Percentiles rank a stretch among this genome's conserved stretches.
phyloP scores from a whole-genome alignment of 2,113 vertebrate genomes.

The Dendrocopos noguchii region DNA sequence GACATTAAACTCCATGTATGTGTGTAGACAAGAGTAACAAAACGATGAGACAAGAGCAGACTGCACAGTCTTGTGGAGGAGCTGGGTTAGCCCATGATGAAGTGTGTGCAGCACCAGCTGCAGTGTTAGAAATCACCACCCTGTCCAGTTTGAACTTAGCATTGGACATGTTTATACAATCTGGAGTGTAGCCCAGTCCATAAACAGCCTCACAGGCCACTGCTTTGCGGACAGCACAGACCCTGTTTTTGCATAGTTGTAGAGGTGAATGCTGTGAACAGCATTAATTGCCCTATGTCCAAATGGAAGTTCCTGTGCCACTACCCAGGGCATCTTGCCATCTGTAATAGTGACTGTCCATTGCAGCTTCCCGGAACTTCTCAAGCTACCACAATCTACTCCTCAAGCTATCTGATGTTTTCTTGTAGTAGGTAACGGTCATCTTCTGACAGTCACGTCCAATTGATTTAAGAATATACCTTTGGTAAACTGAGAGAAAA shows the following conservation, averaged over 20 bases:
- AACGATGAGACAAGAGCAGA: background rate
- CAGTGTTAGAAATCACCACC: background rate
- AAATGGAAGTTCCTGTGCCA: background rate
- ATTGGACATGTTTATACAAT: background rate
- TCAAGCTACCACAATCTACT: background rate
- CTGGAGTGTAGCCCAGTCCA: background rate
- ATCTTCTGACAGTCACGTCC: background rate
- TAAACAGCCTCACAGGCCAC: background rate
- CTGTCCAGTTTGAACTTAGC: background rate
- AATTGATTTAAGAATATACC: background rate
- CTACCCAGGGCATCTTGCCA: background rate
- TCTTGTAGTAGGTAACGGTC: background rate
- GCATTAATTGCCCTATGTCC: background rate
- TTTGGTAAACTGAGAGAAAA: background rate
- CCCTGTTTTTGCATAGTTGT: accelerated
- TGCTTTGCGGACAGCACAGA: background rate
- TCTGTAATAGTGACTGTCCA: background rate
- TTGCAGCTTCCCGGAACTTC: background rate
- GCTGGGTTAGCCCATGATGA: background rate
- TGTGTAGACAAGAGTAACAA: background rate
- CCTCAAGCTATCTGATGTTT: background rate
- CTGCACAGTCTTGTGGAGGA: background rate
- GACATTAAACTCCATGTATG: background rate
- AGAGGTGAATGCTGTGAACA: background rate
- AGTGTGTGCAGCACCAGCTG: background rate